A percentile compares a stretch with the other conserved stretches of the same genome.
These are phyloP conservation scores for Chrysaora quinquecirrha DNA, from an alignment of 30 jellyfish, hydroid and myxozoan species.

Conservation along the genomic window DNA sequence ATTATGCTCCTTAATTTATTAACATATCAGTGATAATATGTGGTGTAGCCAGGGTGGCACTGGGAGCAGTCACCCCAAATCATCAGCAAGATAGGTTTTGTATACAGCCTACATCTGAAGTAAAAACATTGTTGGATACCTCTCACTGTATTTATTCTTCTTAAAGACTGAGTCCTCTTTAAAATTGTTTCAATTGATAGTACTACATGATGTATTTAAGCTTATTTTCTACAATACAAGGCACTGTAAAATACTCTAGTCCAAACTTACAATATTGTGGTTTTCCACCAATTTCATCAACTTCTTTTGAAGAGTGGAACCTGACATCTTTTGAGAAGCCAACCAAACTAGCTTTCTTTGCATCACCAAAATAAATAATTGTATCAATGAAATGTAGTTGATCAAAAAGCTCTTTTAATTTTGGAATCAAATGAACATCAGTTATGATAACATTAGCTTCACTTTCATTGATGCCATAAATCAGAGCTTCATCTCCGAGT, in stretches of 20 bases:
- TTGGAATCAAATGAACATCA: conserved; percentile 83
- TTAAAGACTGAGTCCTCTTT: too few relatives aligned
- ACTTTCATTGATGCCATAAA: conserved; percentile 90
- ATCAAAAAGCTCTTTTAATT: conserved; percentile 67
- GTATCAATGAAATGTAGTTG: conserved; percentile 74
- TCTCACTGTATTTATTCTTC: too few relatives aligned
- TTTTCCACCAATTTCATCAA: conserved; percentile 79
- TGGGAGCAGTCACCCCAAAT: too few relatives aligned
- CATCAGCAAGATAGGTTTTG: too few relatives aligned
- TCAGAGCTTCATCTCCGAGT: conserved; percentile 94
- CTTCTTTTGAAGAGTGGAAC: conserved; percentile 67
- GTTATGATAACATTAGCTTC: conserved; percentile 72
- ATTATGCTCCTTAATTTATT: too few relatives aligned
- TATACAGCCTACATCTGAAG: too few relatives aligned
- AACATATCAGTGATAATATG: too few relatives aligned
- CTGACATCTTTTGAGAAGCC: conserved; percentile 77
- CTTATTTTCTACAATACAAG: too few relatives aligned
- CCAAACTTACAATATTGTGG: conserved; percentile 61
- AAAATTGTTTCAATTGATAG: too few relatives aligned
- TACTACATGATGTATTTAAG: too few relatives aligned
- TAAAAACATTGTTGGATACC: too few relatives aligned
- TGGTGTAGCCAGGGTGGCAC: too few relatives aligned
- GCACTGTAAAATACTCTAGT: background rate
- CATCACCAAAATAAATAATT: conserved; percentile 84
- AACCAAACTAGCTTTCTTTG: conserved; percentile 69